Evolutionary conservation across 2,888 invertebrate genomes (phyloP), one percentile per base, ranked within the genome.

Genomic region (Atethmia centrago): DNA sequence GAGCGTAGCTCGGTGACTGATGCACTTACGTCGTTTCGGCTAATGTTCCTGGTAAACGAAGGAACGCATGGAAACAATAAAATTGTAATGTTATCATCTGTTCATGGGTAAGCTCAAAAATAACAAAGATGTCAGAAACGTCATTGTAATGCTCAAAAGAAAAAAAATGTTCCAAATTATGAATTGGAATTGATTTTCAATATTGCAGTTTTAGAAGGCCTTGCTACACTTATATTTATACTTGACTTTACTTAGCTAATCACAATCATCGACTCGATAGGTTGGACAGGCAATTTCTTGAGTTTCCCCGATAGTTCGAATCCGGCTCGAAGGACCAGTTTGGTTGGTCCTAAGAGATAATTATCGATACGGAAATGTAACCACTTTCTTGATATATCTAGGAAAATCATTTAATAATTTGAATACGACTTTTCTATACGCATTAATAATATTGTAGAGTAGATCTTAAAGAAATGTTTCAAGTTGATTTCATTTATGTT

Each of bases 1-100:
- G 91, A 83, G 85, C 85, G 82, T 83, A 74, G 77, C 76, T 81
- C 88, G 90, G 86, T 91, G 93, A 93, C 88, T 90, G 92, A 93
- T 88, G 84, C 79, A 84, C 82, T 83, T 82, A 83, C 80, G 76
- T 79, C 74, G 73, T 80, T 79, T 72, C 49, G 64, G 21, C 56
- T 74, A 74, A 65, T 45, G 65, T 58, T 66, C 51, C 62, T 59
- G 67, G 71, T 63, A 70, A 75, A 77, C 70, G 55, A 61, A 67
- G 67, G 62, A 56, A 75, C 56, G 75, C 67, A 66, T 71, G 73
- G 85, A 73, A 79, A 81, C 71, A 77, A 79, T 83, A 74, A 78
- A 83, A 64, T 51, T 65, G 19, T 67, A 71, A 68, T 63, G 63
- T 47, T 67, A 69, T 71, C 68, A 84, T 63, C 36, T 69, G 59